phyloP scores from a whole-genome alignment of 2,797 vertebrate genomes.

The Pseudomugil tenellus region DNA sequence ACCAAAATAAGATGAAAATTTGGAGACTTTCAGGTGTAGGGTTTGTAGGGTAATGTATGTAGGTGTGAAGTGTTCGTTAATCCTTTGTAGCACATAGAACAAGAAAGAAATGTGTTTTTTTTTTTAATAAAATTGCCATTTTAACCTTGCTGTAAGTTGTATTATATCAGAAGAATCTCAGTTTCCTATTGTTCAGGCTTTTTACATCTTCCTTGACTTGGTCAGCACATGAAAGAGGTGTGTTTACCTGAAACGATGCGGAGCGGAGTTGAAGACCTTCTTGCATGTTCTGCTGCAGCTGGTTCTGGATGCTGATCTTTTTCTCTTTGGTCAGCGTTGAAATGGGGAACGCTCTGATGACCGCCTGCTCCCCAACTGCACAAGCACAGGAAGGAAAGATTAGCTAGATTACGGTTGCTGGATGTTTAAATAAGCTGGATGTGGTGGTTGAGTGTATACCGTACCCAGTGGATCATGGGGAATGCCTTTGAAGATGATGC shows the following conservation, averaged over 20 bases:
- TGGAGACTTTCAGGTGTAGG: background rate
- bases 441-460: slow-evolving; percentile 60
- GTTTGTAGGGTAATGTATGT: background rate
- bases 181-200: background rate
- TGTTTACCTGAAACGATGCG: slow-evolving; percentile 92
- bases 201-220: background rate
- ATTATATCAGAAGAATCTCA: background rate
- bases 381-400: slow-evolving; percentile 23
- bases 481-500: slow-evolving; percentile 96
- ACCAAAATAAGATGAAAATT: background rate
- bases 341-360: slow-evolving; percentile 94
- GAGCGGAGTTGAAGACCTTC: slow-evolving; percentile 96
- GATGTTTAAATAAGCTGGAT: background rate
- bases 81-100: background rate
- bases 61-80: background rate
- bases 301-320: slow-evolving; percentile 96
- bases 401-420: background rate
- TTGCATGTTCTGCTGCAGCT: slow-evolving; percentile 95
- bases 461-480: slow-evolving; percentile 93
- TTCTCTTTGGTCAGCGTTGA: slow-evolving; percentile 96
- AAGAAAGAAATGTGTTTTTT: too few species aligned
- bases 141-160: background rate
- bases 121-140: background rate
- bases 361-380: slow-evolving; percentile 93
- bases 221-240: background rate